These are phyloP conservation scores for Carcina quercana DNA, from an alignment of 2,888 invertebrate species.

Conservation along the genomic window DNA sequence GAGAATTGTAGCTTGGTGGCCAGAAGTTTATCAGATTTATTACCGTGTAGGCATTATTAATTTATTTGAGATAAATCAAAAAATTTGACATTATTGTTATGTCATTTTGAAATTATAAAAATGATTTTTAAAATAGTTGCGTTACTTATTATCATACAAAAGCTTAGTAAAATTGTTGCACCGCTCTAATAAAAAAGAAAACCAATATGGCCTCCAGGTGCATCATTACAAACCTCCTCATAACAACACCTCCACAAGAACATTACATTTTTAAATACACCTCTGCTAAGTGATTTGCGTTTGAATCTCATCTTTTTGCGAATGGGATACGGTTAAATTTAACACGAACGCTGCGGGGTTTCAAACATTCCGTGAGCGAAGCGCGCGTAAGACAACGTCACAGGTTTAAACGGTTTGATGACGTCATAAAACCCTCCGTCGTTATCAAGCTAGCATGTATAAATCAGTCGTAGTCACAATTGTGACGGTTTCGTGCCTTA, in stretches of 20 bases:
- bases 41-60: too few species aligned
- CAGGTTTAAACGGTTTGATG: slow-evolving; percentile 50
- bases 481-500: slow-evolving; percentile 17
- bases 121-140: too few species aligned
- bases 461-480: slow-evolving; percentile 27
- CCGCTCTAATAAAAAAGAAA: too few species aligned
- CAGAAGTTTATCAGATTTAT: too few species aligned
- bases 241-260: neutral
- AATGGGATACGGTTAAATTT: neutral
- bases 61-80: too few species aligned
- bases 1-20: too few species aligned
- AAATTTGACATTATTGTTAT: too few species aligned
- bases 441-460: slow-evolving; percentile 47
- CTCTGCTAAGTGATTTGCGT: too few species aligned
- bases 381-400: slow-evolving; percentile 32
- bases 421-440: slow-evolving; percentile 48
- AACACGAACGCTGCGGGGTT: neutral
- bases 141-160: too few species aligned
- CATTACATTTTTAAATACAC: neutral
- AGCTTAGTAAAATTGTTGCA: too few species aligned
- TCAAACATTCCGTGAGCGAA: slow-evolving; percentile 24
- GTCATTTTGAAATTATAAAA: too few species aligned
- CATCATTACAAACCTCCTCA: neutral
- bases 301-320: neutral
- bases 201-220: too few species aligned